Evolutionary conservation across 2,888 invertebrate genomes (phyloP), one percentile per base, ranked within the genome.

Genomic region (Platycheirus rosarum): DNA sequence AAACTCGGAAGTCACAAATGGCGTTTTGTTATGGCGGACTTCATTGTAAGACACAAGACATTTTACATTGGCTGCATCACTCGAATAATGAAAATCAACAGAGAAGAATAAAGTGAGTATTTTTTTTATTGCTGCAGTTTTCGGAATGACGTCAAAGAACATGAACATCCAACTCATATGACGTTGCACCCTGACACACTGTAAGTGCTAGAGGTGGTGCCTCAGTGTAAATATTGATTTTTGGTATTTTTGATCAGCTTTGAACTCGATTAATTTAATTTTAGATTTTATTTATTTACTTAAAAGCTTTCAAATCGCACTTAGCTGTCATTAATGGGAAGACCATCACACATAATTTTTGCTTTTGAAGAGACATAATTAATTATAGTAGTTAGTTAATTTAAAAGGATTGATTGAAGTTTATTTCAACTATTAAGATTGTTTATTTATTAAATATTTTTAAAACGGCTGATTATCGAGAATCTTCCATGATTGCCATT

Each of bases 51-150:
- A 74, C 88, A 11, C 87, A 87, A 85, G 88, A 89, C 13, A 85
- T 89, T 4, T 84, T 87, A 32, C 86, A 85, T 44, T 89, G 88
- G 88, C 84, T 89, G 68, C 87, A 89, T 65, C 85, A 86, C 35
- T 86, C 87, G 1, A 86, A 86, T 37, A 70, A 73, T 23, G 51
- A 86, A 4, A 84, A 86, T 37, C 65, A 76, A 46, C 60, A 51
- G 9, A 14, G 7, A 5, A 70, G 79, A 23, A 86, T 85, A 42
- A 71, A 85, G 89, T 89, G 80, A 87, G 89, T 85, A 42, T 49
- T 6, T 2, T 26, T 18, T 13, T 16, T 16, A n/a, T n/a, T 26
- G 18, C 26, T 37, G 20, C 5, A 60, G n/a, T 48, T 44, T 49
- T 20, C 35, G 9, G 6, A 57, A 40, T 57, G 40, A 57, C 57